Percentiles rank a stretch among this genome's conserved stretches.
Evolutionary conservation across 2,797 vertebrate genomes (phyloP).

Genomic region (Heteromormyrus szaboi): DNA sequence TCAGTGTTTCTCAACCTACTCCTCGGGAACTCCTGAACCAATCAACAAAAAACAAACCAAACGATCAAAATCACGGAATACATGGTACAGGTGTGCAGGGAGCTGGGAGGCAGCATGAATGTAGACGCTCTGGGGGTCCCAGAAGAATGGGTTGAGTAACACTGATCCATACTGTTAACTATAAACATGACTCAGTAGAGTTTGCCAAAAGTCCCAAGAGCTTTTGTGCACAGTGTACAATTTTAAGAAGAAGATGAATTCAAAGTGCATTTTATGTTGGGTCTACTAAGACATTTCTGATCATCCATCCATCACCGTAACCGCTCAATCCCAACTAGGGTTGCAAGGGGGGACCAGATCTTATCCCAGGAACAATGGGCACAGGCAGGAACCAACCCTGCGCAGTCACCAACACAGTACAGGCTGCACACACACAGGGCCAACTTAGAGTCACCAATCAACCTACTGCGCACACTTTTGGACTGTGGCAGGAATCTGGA

Average conservation of each 20-base stretch:
- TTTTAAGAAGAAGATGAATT: not conserved
- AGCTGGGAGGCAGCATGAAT: not conserved
- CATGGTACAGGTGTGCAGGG: too few species aligned
- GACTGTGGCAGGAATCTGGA: not conserved
- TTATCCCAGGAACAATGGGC: not conserved
- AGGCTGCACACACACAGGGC: too few species aligned
- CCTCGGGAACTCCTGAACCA: not conserved
- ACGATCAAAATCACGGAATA: too few species aligned
- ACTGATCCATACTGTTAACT: not conserved
- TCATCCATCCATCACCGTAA: too few species aligned
- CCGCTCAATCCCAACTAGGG: not conserved
- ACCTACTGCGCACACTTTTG: too few species aligned
- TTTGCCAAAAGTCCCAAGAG: not conserved
- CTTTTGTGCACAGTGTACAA: not conserved
- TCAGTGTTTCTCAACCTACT: not conserved
- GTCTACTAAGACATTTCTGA: not conserved
- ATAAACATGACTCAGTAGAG: not conserved
- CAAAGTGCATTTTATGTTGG: not conserved
- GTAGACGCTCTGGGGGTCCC: not conserved
- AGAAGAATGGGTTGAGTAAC: not conserved
- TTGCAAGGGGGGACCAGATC: not conserved
- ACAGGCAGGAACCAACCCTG: not conserved
- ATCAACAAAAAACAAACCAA: not conserved
- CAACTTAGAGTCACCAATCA: too few species aligned
- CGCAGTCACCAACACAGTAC: not conserved